Evolutionary conservation across 2,888 invertebrate species (phyloP), one percentile per base, ranked within the genome.

Genomic region (Petrolisthes manimaculis): DNA sequence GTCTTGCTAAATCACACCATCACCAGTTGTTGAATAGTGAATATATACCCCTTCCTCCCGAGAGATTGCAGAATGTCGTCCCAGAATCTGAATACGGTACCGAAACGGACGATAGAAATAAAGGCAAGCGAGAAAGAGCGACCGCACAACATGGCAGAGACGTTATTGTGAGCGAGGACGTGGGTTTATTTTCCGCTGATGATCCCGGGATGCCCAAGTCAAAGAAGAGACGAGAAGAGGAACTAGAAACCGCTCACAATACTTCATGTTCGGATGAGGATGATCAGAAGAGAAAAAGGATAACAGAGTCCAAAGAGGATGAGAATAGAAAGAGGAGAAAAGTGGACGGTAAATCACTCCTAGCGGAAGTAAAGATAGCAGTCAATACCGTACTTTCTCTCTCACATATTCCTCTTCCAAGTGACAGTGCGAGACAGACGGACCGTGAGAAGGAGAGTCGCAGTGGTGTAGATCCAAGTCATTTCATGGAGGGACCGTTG

Each of bases 241-340:
- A 81, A 3, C 67, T n/a, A n/a, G n/a, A n/a, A n/a, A n/a, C n/a
- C n/a, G n/a, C n/a, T n/a, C n/a, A n/a, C n/a, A n/a, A 75, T 14
- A 18, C 75, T 37, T 24, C 79, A 55, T 18, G 24, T 8, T n/a
- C 74, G 18, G 37, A 24, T 12, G 83, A 84, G n/a, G 75, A 84
- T 21, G 56, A 24, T 54, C 83, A 84, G 54, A 75, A 84, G 75
- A 74, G 83, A 75, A 84, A 84, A 74, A 9, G 61, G 56, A 9
- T 56, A 5, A 56, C n/a, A 6, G 83, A 84, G 37, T 4, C n/a
- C 24, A 75, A 37, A 75, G 75, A 84, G 3, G 67, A 55, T 6
- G 75, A 84, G 9, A 54, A 55, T 5, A 84, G 83, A 75, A 84
- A 84, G 55, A 75, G 83, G 75, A 74, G 55, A 55, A 84, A 74